phyloP scores from a whole-genome alignment of 92 coral and sea anemone species.

The Phenganax subtilis region DNA sequence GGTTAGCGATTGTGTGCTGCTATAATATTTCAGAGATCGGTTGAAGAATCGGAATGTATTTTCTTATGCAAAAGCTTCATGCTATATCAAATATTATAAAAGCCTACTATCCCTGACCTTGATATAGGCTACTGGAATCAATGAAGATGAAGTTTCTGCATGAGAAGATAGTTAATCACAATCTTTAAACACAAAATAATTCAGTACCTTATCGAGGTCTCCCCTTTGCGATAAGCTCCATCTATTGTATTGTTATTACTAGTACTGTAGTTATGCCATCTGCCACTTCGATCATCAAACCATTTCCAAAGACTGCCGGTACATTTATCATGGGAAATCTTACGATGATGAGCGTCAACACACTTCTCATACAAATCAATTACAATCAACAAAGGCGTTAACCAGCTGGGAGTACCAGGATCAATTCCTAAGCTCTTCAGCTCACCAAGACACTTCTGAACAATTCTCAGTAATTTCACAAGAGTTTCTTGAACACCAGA shows the following conservation, averaged over 20 bases:
- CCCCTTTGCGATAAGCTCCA: constrained; percentile 81
- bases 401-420: constrained; percentile 92
- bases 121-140: too few relatives aligned
- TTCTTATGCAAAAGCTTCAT: too few relatives aligned
- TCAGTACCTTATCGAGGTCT: constrained; percentile 64
- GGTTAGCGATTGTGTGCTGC: too few relatives aligned
- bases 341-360: constrained; percentile 71
- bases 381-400: constrained; percentile 70
- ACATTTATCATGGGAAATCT: constrained; percentile 78
- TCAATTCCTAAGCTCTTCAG: constrained; percentile 44
- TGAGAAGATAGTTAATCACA: too few relatives aligned
- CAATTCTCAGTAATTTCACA: constrained; percentile 63
- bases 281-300: constrained; percentile 99
- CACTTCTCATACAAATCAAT: constrained; percentile 86
- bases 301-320: constrained; percentile 92
- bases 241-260: constrained; percentile 78
- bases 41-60: too few relatives aligned
- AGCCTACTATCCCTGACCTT: too few relatives aligned
- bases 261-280: constrained; percentile 94
- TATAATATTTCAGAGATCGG: too few relatives aligned
- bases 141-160: too few relatives aligned
- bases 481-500: constrained; percentile 61
- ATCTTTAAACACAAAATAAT: background rate
- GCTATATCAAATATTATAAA: too few relatives aligned
- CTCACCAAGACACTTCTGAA: constrained; percentile 65